phyloP scores from a whole-genome alignment of 2,113 vertebrate species.

The Lophius piscatorius region DNA sequence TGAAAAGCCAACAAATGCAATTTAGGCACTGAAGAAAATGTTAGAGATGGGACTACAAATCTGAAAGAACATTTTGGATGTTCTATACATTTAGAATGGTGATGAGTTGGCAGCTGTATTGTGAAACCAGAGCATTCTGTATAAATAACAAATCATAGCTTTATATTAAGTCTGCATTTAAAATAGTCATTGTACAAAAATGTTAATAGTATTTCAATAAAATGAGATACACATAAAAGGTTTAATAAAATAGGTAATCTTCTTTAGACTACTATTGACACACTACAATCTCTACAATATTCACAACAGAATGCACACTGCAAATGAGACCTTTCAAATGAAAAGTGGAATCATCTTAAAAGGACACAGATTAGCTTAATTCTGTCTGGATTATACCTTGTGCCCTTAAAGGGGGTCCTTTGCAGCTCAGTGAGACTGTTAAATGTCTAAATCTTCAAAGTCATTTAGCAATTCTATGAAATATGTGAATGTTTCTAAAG shows the following conservation, averaged over 20 bases:
- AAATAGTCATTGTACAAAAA: slow-evolving; percentile 8
- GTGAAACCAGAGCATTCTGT: too few relatives aligned
- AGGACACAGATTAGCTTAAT: slow-evolving; percentile 29
- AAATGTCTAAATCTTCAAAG: slow-evolving; percentile 55
- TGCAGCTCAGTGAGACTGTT: slow-evolving; percentile 12
- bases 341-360: slow-evolving; percentile 27
- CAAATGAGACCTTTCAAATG: slow-evolving; percentile 3
- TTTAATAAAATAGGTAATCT: not conserved
- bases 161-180: slow-evolving; percentile 3
- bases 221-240: not conserved
- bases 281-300: not conserved
- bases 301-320: not conserved
- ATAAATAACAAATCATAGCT: slow-evolving; percentile 5
- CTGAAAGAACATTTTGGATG: not conserved
- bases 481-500: slow-evolving; percentile 35
- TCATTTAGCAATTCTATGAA: slow-evolving; percentile 29
- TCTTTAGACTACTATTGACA: slow-evolving; percentile 22
- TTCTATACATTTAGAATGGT: slow-evolving; percentile 1
- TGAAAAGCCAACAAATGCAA: slow-evolving; percentile 3
- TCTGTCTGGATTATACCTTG: slow-evolving; percentile 29
- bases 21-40: not conserved
- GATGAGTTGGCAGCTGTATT: too few relatives aligned
- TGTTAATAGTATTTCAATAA: slow-evolving; percentile 9
- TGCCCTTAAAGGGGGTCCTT: slow-evolving; percentile 32
- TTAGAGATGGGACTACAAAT: slow-evolving; percentile 10